phyloP scores from a whole-genome alignment of 2,797 vertebrate genomes.

The Muraenolepis orangiensis region DNA sequence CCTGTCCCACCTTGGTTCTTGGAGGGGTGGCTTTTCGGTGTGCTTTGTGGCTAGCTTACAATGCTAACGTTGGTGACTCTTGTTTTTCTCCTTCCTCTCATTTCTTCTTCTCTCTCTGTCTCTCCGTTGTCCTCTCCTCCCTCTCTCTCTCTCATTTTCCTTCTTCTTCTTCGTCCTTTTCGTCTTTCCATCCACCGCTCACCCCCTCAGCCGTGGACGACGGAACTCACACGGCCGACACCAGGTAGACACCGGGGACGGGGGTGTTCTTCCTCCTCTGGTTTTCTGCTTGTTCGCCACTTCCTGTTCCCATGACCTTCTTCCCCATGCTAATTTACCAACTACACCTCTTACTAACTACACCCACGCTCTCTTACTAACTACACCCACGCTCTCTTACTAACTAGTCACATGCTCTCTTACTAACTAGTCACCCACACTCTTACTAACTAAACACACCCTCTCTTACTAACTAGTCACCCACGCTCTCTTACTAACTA shows the following conservation, averaged over 20 bases:
- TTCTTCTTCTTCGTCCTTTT: background rate
- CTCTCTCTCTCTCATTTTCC: background rate
- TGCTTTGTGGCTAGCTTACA: conserved; percentile 1
- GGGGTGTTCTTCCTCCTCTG: conserved; percentile 44
- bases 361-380: no score
- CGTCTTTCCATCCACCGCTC: background rate
- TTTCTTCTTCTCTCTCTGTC: background rate
- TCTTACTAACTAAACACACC: no score
- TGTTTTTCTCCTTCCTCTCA: background rate
- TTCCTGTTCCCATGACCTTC: conserved; percentile 18
- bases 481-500: no score
- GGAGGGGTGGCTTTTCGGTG: conserved; percentile 13
- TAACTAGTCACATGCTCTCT: no score
- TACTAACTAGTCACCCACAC: no score
- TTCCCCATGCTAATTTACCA: no score
- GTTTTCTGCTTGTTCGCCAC: conserved; percentile 33
- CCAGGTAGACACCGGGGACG: conserved; percentile 83
- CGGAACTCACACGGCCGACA: conserved; percentile 97
- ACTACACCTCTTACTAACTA: no score
- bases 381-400: no score
- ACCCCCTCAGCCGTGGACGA: conserved; percentile 88
- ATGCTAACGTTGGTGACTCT: conserved; percentile 1
- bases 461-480: no score
- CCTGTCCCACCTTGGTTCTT: background rate
- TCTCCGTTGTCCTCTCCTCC: conserved; percentile 13